Percentiles rank a stretch among this genome's conserved stretches.
These are phyloP conservation scores for Apocrypta bakeri DNA, from an alignment of 1,140 invertebrate genomes.

Conservation along the genomic window DNA sequence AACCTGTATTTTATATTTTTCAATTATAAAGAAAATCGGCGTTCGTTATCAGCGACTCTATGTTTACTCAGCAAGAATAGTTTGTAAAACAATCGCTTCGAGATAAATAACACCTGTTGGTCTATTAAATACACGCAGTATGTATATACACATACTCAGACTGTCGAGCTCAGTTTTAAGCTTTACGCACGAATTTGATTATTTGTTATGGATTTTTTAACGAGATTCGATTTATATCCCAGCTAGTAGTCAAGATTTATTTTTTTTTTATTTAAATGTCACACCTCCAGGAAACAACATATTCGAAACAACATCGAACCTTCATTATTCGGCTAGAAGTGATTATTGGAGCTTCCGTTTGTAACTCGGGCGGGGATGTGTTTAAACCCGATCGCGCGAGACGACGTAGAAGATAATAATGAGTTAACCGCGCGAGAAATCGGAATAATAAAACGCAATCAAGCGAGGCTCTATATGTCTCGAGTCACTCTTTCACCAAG, in stretches of 20 bases:
- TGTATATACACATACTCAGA: too few species aligned
- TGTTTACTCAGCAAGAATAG: not conserved
- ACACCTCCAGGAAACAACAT: conserved; percentile 63
- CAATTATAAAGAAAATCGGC: not conserved
- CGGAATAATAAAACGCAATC: conserved; percentile 5
- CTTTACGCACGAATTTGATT: not conserved
- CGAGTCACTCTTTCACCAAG: not conserved
- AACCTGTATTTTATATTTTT: too few species aligned
- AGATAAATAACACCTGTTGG: conserved; percentile 9
- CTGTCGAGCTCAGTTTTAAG: not conserved
- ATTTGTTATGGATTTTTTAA: not conserved
- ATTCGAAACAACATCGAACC: too few species aligned
- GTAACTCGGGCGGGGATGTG: too few species aligned
- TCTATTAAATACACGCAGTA: too few species aligned
- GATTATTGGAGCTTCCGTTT: too few species aligned
- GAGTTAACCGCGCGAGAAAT: not conserved
- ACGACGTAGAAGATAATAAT: conserved; percentile 36
- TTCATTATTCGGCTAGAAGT: not conserved
- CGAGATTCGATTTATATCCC: conserved; percentile 5
- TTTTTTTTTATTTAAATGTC: conserved; percentile 51
- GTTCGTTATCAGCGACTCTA: not conserved
- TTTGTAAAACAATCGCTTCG: not conserved
- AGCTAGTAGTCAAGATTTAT: too few species aligned
- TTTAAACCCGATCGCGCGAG: not conserved
- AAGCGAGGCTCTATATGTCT: not conserved